Evolutionary conservation across 2,797 vertebrate genomes (phyloP), one percentile per base, ranked within the genome.

Genomic region (Manis pentadactyla): DNA sequence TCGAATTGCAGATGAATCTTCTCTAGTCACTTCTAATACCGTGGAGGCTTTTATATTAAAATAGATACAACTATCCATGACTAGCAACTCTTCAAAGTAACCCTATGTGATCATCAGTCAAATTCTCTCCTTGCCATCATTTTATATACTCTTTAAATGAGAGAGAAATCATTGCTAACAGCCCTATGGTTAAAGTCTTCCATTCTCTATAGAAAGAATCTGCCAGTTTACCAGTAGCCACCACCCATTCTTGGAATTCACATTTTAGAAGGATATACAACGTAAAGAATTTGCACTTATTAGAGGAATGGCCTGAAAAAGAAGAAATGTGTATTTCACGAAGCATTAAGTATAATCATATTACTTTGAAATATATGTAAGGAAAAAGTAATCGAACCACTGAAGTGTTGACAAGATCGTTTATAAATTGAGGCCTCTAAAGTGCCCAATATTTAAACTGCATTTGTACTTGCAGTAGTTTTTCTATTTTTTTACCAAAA

Each of bases 401-500:
- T n/a, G 3, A 53, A 53, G 7, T 93, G 87, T 29, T 87, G 63
- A 93, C 63, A 74, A 64, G 83, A 64, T 83, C 95, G 25, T 66
- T 78, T 88, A 51, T 81, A 86, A 93, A 95, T 31, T 29, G 25
- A 86, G 27, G 17, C 68, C 57, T 89, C 46, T 31, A 19, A 77
- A 86, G n/a, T 82, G 25, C 17, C 57, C 27, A 57, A 42, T 21
- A 19, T 14, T 88, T 55, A 39, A 83, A 88, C 37, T 68, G 31
- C 86, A 49, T 90, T 88, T 83, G 12, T 57, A 53, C 25, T 94
- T n/a, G 1, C 89, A 92, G 75, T 75, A 19, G 25, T 25, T 71
- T 88, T 97, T 87, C 85, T 88, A 29, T 23, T 84, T 96, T 92
- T 71, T 71, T 46, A 46, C 46, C 7, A 8, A 46, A 46, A 46